A percentile compares a stretch with the other conserved stretches of the same genome.
Conservation (phyloP, 2,888 invertebrate genomes). For the Drosophila recens region DNA sequence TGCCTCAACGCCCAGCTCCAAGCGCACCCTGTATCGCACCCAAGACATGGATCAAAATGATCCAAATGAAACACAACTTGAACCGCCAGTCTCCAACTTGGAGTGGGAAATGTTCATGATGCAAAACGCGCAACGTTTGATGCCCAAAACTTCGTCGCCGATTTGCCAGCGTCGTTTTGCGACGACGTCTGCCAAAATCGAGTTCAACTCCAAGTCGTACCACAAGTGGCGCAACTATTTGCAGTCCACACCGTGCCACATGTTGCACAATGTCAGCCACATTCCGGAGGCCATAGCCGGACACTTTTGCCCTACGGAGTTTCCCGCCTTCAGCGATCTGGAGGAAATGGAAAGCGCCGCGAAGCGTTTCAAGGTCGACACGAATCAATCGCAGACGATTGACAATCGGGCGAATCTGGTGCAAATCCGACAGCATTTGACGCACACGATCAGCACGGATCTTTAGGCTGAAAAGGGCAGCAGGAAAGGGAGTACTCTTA, state of each 20-base stretch:
- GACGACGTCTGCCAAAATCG: not conserved
- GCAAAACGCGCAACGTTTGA: slow-evolving; percentile 71
- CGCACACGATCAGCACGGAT: slow-evolving; percentile 65
- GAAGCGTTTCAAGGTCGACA: slow-evolving; percentile 75
- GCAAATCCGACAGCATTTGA: slow-evolving; percentile 21
- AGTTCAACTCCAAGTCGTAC: slow-evolving; percentile 63
- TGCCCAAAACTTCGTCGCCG: slow-evolving; percentile 83
- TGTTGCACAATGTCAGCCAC: slow-evolving; percentile 74
- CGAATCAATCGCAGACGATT: not conserved
- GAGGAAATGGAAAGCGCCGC: slow-evolving; percentile 77
- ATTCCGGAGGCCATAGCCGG: slow-evolving; percentile 83
- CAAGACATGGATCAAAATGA: slow-evolving; percentile 53
- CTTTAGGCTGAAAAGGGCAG: slow-evolving; percentile 33
- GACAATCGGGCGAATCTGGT: too few species aligned
- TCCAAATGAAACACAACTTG: too few species aligned
- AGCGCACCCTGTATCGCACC: slow-evolving; percentile 45
- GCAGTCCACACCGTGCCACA: slow-evolving; percentile 76
- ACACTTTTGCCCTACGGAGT: slow-evolving; percentile 77
- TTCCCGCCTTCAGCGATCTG: slow-evolving; percentile 78
- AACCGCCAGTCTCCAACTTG: slow-evolving; percentile 51
- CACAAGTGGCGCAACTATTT: slow-evolving; percentile 78
- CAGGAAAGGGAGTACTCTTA: not conserved
- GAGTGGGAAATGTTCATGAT: slow-evolving; percentile 85
- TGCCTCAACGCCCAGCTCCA: slow-evolving; percentile 52
- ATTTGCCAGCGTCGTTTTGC: slow-evolving; percentile 60